phyloP scores from a whole-genome alignment of 1,140 invertebrate genomes.

The Globodera ellingtonae region DNA sequence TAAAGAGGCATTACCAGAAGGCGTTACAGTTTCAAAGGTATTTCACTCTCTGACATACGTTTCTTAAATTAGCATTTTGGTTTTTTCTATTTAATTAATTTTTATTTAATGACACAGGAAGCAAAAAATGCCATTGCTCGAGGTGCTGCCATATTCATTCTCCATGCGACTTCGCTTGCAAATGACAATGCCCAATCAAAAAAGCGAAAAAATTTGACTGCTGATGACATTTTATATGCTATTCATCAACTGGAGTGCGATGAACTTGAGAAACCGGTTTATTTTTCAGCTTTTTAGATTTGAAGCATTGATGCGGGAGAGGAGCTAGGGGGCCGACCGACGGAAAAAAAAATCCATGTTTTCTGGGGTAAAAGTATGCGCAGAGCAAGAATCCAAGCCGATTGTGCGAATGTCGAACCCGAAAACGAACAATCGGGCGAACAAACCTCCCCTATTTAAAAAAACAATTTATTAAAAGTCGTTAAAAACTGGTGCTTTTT shows the following conservation, averaged over 20 bases:
- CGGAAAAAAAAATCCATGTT: too few species aligned
- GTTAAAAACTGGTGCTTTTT: too few species aligned
- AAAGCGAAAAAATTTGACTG: slow-evolving; percentile 39
- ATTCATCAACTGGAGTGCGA: slow-evolving; percentile 32
- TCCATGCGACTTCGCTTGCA: slow-evolving; percentile 33
- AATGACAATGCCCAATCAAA: slow-evolving; percentile 37
- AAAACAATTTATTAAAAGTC: too few species aligned
- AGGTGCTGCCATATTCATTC: slow-evolving; percentile 35
- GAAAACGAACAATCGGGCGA: too few species aligned
- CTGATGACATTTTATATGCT: slow-evolving; percentile 39
- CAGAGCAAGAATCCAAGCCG: too few species aligned
- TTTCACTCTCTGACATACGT: slow-evolving; percentile 19
- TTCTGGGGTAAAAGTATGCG: neutral
- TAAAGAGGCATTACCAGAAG: slow-evolving; percentile 31
- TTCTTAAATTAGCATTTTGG: neutral
- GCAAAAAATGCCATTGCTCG: slow-evolving; percentile 39
- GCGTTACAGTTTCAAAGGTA: slow-evolving; percentile 31
- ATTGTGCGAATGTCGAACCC: too few species aligned
- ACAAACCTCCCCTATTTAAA: too few species aligned
- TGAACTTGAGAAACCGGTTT: slow-evolving; percentile 35
- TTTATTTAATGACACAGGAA: slow-evolving; percentile 26
- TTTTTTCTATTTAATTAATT: neutral
- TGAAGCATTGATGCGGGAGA: too few species aligned
- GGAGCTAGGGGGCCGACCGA: too few species aligned
- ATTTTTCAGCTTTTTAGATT: too few species aligned